These are phyloP conservation scores for Meleagris gallopavo DNA, from an alignment of 2,113 vertebrate species.

Conservation along the genomic window DNA sequence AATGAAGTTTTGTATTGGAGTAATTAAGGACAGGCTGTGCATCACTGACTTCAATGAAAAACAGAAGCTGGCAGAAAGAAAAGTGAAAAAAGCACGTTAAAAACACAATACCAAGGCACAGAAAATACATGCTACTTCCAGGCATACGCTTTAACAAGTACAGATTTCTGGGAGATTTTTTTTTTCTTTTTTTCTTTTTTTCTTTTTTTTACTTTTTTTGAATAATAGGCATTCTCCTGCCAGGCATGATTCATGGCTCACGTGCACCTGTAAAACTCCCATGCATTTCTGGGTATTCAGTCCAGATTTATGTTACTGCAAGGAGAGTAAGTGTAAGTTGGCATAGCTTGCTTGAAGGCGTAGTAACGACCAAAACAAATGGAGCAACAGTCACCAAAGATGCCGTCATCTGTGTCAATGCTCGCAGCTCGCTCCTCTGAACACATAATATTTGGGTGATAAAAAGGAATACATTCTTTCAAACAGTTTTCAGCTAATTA, in stretches of 20 bases:
- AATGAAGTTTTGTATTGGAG: neutral
- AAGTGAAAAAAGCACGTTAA: neutral
- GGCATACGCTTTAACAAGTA: slow-evolving; percentile 26
- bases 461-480: neutral
- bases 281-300: neutral
- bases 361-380: neutral
- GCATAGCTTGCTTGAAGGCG: neutral
- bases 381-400: neutral
- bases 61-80: slow-evolving; percentile 36
- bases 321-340: neutral
- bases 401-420: neutral
- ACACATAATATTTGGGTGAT: neutral
- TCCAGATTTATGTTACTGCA: neutral
- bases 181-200: neutral
- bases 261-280: neutral
- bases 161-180: neutral
- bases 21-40: neutral
- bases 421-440: neutral
- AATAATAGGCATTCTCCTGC: neutral
- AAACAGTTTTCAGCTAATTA: neutral
- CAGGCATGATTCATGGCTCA: neutral
- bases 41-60: slow-evolving; percentile 58
- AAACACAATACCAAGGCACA: slow-evolving; percentile 48
- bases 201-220: neutral
- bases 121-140: slow-evolving; percentile 63